Conservation (phyloP, 1,140 invertebrate species). For the Habropoda laboriosa region DNA sequence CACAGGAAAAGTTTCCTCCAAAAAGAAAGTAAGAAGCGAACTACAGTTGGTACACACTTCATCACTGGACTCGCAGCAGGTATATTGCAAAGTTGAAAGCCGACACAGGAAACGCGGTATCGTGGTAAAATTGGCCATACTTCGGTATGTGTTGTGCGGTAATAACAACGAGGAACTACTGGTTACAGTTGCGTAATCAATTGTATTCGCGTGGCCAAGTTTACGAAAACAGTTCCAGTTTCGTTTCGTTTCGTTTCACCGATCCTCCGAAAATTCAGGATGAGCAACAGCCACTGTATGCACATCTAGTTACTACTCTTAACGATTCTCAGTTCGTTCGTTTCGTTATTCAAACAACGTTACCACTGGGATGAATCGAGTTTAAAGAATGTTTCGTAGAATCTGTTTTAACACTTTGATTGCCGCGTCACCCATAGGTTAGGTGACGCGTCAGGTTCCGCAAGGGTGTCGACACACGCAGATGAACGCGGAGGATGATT, state of each 20-base stretch:
- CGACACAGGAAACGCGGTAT: slow-evolving; percentile 6
- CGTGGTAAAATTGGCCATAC: slow-evolving; percentile 5
- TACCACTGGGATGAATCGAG: too few species aligned
- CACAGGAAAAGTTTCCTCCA: background rate
- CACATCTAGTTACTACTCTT: too few species aligned
- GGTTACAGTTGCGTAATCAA: slow-evolving; percentile 4
- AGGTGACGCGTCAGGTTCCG: too few species aligned
- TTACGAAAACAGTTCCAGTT: slow-evolving; percentile 5
- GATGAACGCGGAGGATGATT: too few species aligned
- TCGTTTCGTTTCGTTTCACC: slow-evolving; percentile 1
- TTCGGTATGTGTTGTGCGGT: background rate
- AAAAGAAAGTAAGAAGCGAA: background rate
- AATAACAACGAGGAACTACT: background rate
- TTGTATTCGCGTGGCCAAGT: slow-evolving; percentile 17
- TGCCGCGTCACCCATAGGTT: too few species aligned
- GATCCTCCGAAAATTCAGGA: background rate
- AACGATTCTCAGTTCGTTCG: too few species aligned
- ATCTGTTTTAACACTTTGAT: too few species aligned
- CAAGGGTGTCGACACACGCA: too few species aligned
- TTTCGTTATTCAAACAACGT: too few species aligned
- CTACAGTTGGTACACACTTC: background rate
- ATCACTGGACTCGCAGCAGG: background rate
- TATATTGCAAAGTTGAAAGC: slow-evolving; percentile 30
- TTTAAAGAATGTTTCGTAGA: too few species aligned
- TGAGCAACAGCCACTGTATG: background rate